phyloP scores from a whole-genome alignment of 1,140 invertebrate species.

The Metopolophium dirhodum region DNA sequence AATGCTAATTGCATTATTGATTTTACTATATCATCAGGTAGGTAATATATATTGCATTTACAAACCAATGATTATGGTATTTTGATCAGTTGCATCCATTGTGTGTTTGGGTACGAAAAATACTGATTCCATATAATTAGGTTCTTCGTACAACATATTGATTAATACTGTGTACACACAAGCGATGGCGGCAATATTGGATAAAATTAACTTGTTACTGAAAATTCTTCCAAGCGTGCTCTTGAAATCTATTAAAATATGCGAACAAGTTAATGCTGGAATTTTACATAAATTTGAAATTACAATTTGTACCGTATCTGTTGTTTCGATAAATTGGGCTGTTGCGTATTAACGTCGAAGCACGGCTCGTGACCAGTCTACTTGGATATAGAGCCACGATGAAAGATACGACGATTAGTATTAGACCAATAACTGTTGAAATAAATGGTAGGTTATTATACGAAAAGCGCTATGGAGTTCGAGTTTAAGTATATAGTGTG shows the following conservation, averaged over 20 bases:
- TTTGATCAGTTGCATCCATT: slow-evolving; percentile 23
- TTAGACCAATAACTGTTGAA: slow-evolving; percentile 24
- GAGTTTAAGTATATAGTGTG: not conserved
- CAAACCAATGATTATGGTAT: slow-evolving; percentile 39
- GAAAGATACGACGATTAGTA: slow-evolving; percentile 38
- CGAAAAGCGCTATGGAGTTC: not conserved
- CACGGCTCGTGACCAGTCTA: slow-evolving; percentile 38
- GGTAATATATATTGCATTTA: not conserved
- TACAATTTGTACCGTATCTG: slow-evolving; percentile 8
- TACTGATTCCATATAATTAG: slow-evolving; percentile 51
- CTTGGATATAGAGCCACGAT: slow-evolving; percentile 55
- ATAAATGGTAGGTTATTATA: not conserved
- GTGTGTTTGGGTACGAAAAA: slow-evolving; percentile 47
- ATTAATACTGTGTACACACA: slow-evolving; percentile 46
- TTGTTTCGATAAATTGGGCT: slow-evolving; percentile 50
- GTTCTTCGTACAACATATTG: slow-evolving; percentile 50
- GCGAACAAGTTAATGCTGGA: not conserved
- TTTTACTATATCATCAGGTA: not conserved
- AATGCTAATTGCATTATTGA: not conserved
- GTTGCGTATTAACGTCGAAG: slow-evolving; percentile 37
- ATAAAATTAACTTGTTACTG: slow-evolving; percentile 32
- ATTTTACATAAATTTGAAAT: not conserved
- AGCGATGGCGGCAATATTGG: slow-evolving; percentile 26
- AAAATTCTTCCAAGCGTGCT: slow-evolving; percentile 45
- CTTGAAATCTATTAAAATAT: slow-evolving; percentile 24